Percentiles rank a stretch among this genome's conserved stretches.
Conservation (phyloP, 2,797 vertebrate genomes). For the Lacerta bilineata region DNA sequence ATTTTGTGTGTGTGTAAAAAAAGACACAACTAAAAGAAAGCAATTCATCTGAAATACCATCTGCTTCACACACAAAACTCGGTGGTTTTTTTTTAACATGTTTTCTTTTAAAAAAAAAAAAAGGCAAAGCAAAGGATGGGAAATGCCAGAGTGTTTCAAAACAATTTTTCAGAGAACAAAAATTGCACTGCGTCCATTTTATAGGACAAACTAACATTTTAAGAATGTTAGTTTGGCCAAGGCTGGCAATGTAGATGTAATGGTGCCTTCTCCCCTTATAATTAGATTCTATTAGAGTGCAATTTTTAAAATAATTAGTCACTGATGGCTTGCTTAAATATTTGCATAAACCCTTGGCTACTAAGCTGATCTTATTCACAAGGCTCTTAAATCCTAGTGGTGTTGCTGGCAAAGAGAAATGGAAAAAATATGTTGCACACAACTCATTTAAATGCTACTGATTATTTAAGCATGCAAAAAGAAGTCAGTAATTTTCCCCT, state of each 20-base stretch:
- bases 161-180: slow-evolving; percentile 58
- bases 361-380: slow-evolving; percentile 66
- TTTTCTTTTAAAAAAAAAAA: slow-evolving; percentile 49
- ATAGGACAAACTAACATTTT: slow-evolving; percentile 64
- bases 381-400: slow-evolving; percentile 54
- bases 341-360: slow-evolving; percentile 78
- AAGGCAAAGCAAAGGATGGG: slow-evolving; percentile 22
- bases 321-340: slow-evolving; percentile 70
- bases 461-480: slow-evolving; percentile 50
- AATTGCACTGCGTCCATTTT: slow-evolving; percentile 57
- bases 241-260: slow-evolving; percentile 65
- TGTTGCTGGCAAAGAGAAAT: slow-evolving; percentile 52
- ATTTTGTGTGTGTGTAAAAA: slow-evolving; percentile 63
- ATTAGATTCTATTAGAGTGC: slow-evolving; percentile 77
- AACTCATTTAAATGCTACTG: slow-evolving; percentile 55
- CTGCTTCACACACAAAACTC: slow-evolving; percentile 44
- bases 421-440: slow-evolving; percentile 65
- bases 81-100: slow-evolving; percentile 44
- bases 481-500: slow-evolving; percentile 44
- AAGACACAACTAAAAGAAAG: slow-evolving; percentile 44
- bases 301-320: slow-evolving; percentile 79
- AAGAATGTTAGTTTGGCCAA: slow-evolving; percentile 59
- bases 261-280: slow-evolving; percentile 68
- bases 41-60: slow-evolving; percentile 52
- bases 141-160: slow-evolving; percentile 58